phyloP scores from a whole-genome alignment of 2,888 invertebrate genomes.

The Lycocerus yunnanus region DNA sequence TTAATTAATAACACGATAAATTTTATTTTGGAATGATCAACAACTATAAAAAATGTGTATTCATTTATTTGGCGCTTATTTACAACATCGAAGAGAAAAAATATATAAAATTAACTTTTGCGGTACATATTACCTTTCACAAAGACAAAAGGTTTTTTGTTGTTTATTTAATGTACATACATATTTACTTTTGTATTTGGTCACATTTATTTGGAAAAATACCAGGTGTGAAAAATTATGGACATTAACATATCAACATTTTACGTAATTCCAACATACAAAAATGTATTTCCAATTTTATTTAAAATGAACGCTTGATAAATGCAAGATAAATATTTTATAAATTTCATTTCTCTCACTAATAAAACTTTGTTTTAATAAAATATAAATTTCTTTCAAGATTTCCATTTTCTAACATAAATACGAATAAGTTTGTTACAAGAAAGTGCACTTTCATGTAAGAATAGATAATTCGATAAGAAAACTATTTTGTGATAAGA shows the following conservation, averaged over 20 bases:
- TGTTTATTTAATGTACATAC: neutral
- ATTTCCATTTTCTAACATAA: neutral
- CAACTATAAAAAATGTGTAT: no score
- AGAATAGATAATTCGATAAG: constrained; percentile 21
- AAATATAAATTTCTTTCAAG: neutral
- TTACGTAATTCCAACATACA: constrained; percentile 3
- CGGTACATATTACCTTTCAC: no score
- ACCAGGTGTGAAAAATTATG: neutral
- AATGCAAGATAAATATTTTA: neutral
- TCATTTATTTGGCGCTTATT: no score
- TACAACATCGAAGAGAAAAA: neutral
- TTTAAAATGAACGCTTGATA: neutral
- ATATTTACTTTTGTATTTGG: no score
- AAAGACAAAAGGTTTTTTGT: neutral
- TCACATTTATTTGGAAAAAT: constrained; percentile 5
- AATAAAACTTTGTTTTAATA: neutral
- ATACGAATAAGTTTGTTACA: constrained; percentile 10
- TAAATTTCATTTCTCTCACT: neutral
- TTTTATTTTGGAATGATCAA: no score
- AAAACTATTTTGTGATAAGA: constrained; percentile 16
- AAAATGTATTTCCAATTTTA: constrained; percentile 7
- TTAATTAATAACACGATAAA: no score
- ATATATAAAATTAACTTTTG: neutral
- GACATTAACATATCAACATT: constrained; percentile 6
- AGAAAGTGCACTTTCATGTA: constrained; percentile 25